These are phyloP conservation scores for Rafetus swinhoei DNA, from an alignment of 2,113 vertebrate genomes.

Conservation along the genomic window DNA sequence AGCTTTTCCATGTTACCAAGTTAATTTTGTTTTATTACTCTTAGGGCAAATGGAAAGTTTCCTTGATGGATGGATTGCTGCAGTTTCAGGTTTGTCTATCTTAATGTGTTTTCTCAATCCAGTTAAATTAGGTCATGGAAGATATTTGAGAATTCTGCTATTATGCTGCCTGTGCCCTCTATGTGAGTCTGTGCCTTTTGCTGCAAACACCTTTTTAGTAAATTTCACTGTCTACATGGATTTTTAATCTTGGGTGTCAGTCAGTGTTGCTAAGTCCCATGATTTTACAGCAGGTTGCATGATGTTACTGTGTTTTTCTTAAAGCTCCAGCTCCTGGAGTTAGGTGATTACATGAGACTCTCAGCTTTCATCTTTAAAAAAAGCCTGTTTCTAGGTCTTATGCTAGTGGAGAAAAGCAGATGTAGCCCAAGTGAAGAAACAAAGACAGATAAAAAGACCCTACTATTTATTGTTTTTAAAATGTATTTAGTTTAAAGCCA, in stretches of 20 bases:
- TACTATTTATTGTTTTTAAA: not conserved
- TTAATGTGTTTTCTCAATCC: not conserved
- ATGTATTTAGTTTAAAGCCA: not conserved
- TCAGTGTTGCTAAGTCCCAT: constrained; percentile 11
- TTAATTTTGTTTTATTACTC: constrained; percentile 11
- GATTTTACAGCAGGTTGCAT: not conserved
- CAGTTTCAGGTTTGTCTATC: not conserved
- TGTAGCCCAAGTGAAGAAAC: not conserved
- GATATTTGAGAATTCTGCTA: not conserved
- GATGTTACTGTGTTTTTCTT: not conserved
- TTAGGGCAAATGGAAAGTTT: not conserved
- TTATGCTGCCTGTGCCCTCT: not conserved
- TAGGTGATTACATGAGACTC: not conserved
- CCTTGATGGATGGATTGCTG: not conserved
- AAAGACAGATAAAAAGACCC: not conserved
- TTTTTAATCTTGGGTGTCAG: not conserved
- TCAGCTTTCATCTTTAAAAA: not conserved
- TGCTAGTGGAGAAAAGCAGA: not conserved
- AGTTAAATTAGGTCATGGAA: not conserved
- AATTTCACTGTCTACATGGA: not conserved
- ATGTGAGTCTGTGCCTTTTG: not conserved
- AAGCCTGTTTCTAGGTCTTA: not conserved
- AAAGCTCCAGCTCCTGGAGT: not conserved
- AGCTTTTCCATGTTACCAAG: not conserved
- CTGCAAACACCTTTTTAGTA: not conserved